phyloP scores from a whole-genome alignment of 2,113 vertebrate genomes.

The Aegypius monachus region DNA sequence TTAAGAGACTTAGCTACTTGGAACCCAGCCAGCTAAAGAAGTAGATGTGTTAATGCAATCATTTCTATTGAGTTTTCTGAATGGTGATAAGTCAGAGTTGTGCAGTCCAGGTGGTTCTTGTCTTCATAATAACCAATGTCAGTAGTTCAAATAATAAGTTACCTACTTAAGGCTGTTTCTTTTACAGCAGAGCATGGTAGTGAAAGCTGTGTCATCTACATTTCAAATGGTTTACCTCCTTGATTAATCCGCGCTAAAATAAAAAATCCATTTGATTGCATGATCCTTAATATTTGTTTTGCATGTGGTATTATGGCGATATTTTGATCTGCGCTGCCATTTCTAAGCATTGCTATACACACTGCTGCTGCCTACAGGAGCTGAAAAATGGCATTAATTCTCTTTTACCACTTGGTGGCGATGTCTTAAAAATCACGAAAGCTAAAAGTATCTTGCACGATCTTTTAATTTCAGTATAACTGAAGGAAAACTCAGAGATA shows the following conservation, averaged over 20 bases:
- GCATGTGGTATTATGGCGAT: background rate
- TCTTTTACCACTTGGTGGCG: conserved; percentile 29
- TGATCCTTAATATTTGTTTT: background rate
- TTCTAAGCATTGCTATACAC: background rate
- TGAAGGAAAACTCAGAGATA: background rate
- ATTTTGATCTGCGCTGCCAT: background rate
- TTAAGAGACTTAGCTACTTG: background rate
- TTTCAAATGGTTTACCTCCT: background rate
- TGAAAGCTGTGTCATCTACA: background rate
- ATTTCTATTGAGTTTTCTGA: conserved; percentile 22
- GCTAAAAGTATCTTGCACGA: accelerated
- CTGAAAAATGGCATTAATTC: background rate
- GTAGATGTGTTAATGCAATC: background rate
- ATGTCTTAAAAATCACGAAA: conserved; percentile 15
- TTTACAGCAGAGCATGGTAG: background rate
- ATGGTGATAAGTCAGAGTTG: background rate
- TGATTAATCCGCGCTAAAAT: background rate
- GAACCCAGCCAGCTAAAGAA: background rate
- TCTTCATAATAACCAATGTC: background rate
- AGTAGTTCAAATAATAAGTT: background rate
- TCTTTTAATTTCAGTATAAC: background rate
- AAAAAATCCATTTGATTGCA: background rate
- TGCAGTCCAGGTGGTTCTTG: background rate
- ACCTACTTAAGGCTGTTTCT: background rate
- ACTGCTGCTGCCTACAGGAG: background rate